Percentiles rank a stretch among this genome's conserved stretches.
phyloP scores from a whole-genome alignment of 2,113 vertebrate species.

The Seriola rivoliana region DNA sequence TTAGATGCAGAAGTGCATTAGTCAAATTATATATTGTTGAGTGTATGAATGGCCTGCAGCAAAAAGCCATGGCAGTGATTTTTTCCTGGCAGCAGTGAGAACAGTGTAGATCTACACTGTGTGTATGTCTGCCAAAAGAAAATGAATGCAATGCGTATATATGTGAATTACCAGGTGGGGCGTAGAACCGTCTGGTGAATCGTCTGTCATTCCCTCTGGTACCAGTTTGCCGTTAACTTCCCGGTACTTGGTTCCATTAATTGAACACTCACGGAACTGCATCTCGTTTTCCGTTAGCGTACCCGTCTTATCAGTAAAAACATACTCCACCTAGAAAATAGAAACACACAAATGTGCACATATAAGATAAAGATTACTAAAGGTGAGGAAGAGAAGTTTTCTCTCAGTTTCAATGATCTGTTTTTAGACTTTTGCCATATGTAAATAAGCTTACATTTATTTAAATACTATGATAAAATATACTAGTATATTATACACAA shows the following conservation, averaged over 20 bases:
- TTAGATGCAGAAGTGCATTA: neutral
- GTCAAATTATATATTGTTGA: neutral
- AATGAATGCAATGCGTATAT: neutral
- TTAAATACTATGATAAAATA: neutral
- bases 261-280: constrained; percentile 97
- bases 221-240: constrained; percentile 94
- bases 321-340: constrained; percentile 93
- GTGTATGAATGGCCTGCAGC: neutral
- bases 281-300: constrained; percentile 99
- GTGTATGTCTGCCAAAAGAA: neutral
- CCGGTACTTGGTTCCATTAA: constrained; percentile 95
- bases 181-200: constrained; percentile 86
- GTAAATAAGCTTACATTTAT: neutral
- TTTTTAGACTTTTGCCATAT: neutral
- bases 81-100: neutral
- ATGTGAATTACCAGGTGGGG: constrained; percentile 84
- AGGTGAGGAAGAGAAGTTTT: neutral
- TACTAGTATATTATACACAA: neutral
- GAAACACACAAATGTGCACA: neutral
- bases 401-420: neutral
- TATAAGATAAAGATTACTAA: neutral
- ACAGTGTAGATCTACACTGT: neutral
- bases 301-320: constrained; percentile 98
- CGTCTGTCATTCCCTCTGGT: constrained; percentile 92
- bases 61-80: neutral